Evolutionary conservation across 2,888 invertebrate genomes (phyloP), one percentile per base, ranked within the genome.

Genomic region (Caenorhabditis sp.): DNA sequence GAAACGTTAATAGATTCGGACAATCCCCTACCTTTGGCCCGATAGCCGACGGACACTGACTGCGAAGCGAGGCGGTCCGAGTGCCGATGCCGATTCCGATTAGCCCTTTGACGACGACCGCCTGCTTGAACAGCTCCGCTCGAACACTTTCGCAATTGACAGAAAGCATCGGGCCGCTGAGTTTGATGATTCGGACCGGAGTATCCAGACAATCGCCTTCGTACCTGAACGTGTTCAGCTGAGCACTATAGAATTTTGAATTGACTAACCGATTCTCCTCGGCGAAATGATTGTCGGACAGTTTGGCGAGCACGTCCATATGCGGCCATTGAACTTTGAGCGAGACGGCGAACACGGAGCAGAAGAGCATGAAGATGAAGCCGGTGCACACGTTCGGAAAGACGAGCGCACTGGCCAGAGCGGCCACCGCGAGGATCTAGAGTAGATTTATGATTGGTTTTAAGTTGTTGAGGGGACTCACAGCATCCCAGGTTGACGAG

Each of bases 41-140:
- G 17, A 68, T 27, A 1, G 63, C 74, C n/a, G 78, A 78, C 7
- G 77, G 77, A 17, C 77, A 77, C 55, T 78, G 78, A 74, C 82
- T 82, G 11, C 83, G 52, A 4, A 83, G 55, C 1, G 77, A 78
- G 1, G 77, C 83, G 11, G 83, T 82, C 27, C 83, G 50, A 1
- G 83, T 81, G 0, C 83, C 83, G 24, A 83, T 75, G 37, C 83
- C 83, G 2, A 83, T 79, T 50, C 82, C 82, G 37, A 82, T 82
- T 9, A 82, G 35, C 79, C 79, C 82, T 50, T 82, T 82, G 9
- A 82, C 82, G n/a, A 77, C 71, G 0, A 71, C 70, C 1, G 79
- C 80, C 27, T 82, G 82, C 17, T 65, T 70, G 43, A 62, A 74
- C 6, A 82, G 39, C 35, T 79, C 80, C 27, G 35, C 46, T 55